A percentile compares a stretch with the other conserved stretches of the same genome.
Conservation (phyloP, 2,888 invertebrate genomes). For the Lysandra coridon region DNA sequence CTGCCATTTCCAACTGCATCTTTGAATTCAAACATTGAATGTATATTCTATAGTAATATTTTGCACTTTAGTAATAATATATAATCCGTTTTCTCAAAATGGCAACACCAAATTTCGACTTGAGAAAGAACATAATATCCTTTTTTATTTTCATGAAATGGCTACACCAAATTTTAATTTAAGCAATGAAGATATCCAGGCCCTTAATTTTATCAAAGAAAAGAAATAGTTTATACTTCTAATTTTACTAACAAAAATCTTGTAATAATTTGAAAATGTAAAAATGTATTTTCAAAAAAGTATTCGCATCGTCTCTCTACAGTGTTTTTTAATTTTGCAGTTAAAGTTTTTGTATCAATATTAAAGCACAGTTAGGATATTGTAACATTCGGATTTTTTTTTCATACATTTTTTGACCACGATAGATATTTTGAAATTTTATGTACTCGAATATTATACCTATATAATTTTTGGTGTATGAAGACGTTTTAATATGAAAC, state of each 20-base stretch:
- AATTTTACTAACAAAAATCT: not conserved
- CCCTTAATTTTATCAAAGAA: no score
- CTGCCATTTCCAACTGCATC: not conserved
- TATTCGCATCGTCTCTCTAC: not conserved
- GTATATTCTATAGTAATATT: not conserved
- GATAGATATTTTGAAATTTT: not conserved
- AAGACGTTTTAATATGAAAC: not conserved
- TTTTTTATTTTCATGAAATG: not conserved
- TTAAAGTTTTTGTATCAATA: not conserved
- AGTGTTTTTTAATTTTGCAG: not conserved
- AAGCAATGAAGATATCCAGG: not conserved
- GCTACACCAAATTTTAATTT: not conserved
- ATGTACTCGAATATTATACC: not conserved
- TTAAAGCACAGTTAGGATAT: not conserved
- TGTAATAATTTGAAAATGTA: not conserved
- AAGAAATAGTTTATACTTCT: no score
- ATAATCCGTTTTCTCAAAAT: not conserved
- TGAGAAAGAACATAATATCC: no score
- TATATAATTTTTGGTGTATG: not conserved
- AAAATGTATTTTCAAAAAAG: no score
- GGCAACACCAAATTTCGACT: not conserved
- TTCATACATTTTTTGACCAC: not conserved
- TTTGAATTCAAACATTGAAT: not conserved
- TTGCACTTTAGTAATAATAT: not conserved
- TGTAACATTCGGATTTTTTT: not conserved